Conservation (phyloP, 2,888 invertebrate species). For the Laothoe populi region DNA sequence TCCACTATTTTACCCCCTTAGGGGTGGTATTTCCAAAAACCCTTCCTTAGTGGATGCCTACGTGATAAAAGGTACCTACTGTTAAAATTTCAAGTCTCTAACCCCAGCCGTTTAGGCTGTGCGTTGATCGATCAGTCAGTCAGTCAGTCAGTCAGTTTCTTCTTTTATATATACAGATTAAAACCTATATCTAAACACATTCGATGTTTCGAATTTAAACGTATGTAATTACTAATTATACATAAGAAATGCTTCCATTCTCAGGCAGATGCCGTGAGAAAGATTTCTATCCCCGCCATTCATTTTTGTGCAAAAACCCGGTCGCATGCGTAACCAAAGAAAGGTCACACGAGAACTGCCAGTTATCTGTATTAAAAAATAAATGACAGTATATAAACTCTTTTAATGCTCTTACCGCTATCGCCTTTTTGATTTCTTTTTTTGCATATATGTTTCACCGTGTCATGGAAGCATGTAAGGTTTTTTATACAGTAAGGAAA, state of each 20-base stretch:
- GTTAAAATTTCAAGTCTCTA: too few relatives aligned
- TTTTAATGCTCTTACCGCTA: constrained; percentile 25
- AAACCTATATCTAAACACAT: neutral
- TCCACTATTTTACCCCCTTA: too few relatives aligned
- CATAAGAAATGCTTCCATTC: constrained; percentile 46
- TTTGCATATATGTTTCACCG: neutral
- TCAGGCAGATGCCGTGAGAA: constrained; percentile 77
- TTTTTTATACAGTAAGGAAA: too few relatives aligned
- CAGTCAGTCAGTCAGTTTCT: too few relatives aligned
- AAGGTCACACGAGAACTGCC: constrained; percentile 77
- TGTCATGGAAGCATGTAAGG: neutral
- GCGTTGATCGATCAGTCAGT: too few relatives aligned
- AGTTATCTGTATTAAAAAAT: constrained; percentile 53
- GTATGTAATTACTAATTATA: constrained; percentile 24
- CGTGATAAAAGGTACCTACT: too few relatives aligned
- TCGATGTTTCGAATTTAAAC: constrained; percentile 3
- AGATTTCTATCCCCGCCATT: constrained; percentile 77
- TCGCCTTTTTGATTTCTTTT: constrained; percentile 2
- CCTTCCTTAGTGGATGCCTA: too few relatives aligned
- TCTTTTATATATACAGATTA: too few relatives aligned
- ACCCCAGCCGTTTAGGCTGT: too few relatives aligned
- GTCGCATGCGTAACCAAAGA: constrained; percentile 59
- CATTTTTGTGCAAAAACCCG: constrained; percentile 74
- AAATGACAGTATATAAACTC: constrained; percentile 41
- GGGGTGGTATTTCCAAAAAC: too few relatives aligned